Evolutionary conservation across 1,140 invertebrate genomes (phyloP), one percentile per base, ranked within the genome.

Genomic region (Bombus soroeensis): DNA sequence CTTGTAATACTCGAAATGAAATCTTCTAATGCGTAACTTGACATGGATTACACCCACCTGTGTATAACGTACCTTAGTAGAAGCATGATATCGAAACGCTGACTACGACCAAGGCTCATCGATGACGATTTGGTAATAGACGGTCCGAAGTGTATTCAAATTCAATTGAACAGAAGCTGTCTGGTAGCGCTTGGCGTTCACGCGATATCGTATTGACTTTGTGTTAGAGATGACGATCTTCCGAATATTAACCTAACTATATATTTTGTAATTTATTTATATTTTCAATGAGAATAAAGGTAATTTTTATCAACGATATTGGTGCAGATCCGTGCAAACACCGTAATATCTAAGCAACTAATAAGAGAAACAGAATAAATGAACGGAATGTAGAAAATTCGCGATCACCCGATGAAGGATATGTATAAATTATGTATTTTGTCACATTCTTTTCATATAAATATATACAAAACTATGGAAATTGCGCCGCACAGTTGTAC

Each of bases 391-490:
- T 79, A 37, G 47, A 59, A 43, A 73, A 81, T 3, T 83, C 34
- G 53, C 47, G 28, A 78, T 62, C 37, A 32, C 6, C 62, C 37
- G 66, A 88, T 86, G 41, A 90, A 83, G 92, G 92, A 87, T 85
- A 89, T 95, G 94, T 95, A 95, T 95, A 95, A 95, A 95, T 95
- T 95, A 95, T 94, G 94, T 95, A 91, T 94, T 95, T 95, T 94
- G 89, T 94, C 91, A 93, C 91, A 91, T 93, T 88, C 75, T 92
- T 87, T 93, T 87, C 84, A 92, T 95, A 94, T 95, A 94, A 94
- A 94, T 95, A 95, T 95, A 94, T 95, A 95, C 95, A 95, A 95
- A 94, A 94, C 90, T 94, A 94, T 93, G 90, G 92, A 88, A 90
- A 89, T 66, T 77, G 73, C 81, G 71, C 39, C 43, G 85, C 72